These are phyloP conservation scores for Cyprinodon variegatus DNA, from an alignment of 2,113 vertebrate species.

Conservation along the genomic window DNA sequence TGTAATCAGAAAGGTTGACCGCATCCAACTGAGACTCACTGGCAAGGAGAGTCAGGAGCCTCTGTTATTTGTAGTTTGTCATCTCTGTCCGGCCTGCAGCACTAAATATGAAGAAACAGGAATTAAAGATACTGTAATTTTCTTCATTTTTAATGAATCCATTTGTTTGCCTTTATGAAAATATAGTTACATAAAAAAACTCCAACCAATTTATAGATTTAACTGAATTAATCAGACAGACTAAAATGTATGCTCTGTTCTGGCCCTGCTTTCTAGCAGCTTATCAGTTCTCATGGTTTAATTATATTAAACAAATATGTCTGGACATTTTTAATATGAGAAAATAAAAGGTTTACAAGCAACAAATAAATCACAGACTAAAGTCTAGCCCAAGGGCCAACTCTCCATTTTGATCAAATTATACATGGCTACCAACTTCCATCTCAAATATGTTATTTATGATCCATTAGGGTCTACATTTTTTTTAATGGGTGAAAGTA, in stretches of 20 bases:
- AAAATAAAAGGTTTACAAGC: background rate
- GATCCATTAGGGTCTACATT: background rate
- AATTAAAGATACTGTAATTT: background rate
- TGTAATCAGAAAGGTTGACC: background rate
- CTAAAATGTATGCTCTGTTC: background rate
- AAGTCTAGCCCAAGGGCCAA: background rate
- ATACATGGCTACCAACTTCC: background rate
- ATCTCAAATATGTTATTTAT: background rate
- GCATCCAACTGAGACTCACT: background rate
- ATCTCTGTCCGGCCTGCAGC: background rate
- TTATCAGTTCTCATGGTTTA: background rate
- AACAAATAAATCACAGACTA: background rate
- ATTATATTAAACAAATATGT: background rate
- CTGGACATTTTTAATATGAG: background rate
- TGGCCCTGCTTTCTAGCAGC: background rate
- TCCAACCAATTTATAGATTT: background rate
- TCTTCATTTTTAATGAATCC: background rate
- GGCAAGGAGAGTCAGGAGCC: background rate
- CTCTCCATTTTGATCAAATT: background rate
- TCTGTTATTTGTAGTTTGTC: background rate
- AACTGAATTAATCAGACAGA: background rate
- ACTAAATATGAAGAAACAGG: background rate
- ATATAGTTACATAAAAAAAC: background rate
- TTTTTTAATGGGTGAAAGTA: background rate
- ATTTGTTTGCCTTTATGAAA: background rate